Evolutionary conservation across 2,113 vertebrate genomes (phyloP).

Genomic region (Daboia siamensis): DNA sequence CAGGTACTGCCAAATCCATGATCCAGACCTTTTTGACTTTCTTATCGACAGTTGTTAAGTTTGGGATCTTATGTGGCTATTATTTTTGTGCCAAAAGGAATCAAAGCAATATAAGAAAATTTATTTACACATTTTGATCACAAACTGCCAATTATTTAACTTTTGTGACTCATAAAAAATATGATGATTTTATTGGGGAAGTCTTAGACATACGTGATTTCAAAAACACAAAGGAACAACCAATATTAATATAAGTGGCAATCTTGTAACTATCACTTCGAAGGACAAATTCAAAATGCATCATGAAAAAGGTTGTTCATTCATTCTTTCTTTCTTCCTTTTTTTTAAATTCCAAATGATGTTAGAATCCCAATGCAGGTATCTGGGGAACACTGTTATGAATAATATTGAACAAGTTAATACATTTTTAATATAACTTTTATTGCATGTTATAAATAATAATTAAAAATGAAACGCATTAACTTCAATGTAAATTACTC

Average conservation of each 20-base stretch:
- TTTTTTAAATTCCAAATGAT: background rate
- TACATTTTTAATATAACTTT: background rate
- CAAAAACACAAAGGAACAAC: background rate
- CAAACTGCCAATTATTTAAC: background rate
- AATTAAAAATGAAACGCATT: background rate
- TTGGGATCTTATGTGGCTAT: background rate
- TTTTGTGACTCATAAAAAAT: background rate
- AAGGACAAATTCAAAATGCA: background rate
- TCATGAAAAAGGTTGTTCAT: background rate
- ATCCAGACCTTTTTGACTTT: background rate
- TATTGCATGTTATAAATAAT: background rate
- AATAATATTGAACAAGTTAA: background rate
- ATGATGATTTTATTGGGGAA: background rate
- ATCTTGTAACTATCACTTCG: background rate
- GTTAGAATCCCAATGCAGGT: background rate
- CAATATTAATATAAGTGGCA: background rate
- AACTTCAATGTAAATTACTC: background rate
- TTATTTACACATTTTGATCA: background rate
- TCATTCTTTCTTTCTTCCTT: background rate
- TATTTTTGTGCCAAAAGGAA: background rate
- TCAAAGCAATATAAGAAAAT: background rate
- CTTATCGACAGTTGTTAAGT: background rate
- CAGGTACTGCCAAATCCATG: too few species aligned
- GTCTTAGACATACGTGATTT: background rate
- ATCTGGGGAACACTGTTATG: background rate